Base-by-base conservation (phyloP, 2,888 invertebrate genomes). In the Pseudeuparius sepicola region DNA sequence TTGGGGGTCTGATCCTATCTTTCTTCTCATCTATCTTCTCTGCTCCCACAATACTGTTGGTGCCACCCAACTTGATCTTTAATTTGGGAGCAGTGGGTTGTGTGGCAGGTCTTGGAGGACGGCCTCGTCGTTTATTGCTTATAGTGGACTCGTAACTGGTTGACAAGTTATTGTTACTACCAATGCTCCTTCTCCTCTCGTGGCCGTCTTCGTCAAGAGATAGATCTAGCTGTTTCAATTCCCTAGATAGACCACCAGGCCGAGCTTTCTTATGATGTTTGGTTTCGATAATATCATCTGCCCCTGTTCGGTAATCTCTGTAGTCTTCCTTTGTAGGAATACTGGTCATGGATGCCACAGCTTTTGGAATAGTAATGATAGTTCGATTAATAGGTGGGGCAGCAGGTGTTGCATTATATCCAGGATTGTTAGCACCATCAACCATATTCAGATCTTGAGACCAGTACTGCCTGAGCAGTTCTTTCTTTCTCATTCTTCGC, bases 401-500 rank as follows among this genome's bases (percentile, higher is more conserved):
- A 2, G 73, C 58, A 26, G 69, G 71, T 0, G 75, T 70, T 17
- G 76, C 67, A 4, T 71, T 67, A 29, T 71, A 64, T 7, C 71
- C 69, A 17, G 59, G 43, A 16, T 66, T 71, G 29, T 67, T 67
- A 2, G 71, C 65, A 4, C 79, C 75, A 47, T 85, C 85, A 49
- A 82, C 83, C 74, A 82, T 82, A 51, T 87, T 84, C 73, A 83
- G 84, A 51, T 87, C 85, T 53, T 84, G 84, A 4, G 31, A 10
- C 67, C 85, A 86, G 52, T 84, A 84, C 54, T 89, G 83, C 12
- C 86, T 72, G 16, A 90, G 61, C 32, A 90, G 57, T 55, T 90
- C 89, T 53, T 90, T 90, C 64, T 90, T 90, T 3, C 89, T 70
- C 89, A 89, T 90, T 12, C 88, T 70, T 14, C 89, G 66, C 27